Base-by-base conservation (phyloP, 2,888 invertebrate species). In the Drosophila fulvimacula region DNA sequence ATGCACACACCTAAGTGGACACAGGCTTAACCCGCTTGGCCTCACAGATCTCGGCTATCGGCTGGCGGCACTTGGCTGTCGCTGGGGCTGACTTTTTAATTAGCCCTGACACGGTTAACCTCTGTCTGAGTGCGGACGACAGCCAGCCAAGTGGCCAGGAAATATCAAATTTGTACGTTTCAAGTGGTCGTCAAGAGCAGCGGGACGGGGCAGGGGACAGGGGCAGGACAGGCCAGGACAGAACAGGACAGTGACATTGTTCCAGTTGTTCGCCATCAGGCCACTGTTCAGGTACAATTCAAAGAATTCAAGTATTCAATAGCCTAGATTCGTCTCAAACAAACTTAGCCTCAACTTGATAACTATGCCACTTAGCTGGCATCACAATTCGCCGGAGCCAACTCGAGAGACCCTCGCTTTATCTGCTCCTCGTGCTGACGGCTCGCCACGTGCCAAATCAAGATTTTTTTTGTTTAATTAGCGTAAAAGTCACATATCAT, bases 241-340 rank as follows among this genome's bases (percentile, higher is more conserved):
- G n/a, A n/a, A 56, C 41, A 41, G 44, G 72, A 53, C 75, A 75
- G 49, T 75, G 80, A 75, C 75, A 75, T 79, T 79, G 75, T 59
- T 49, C 69, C 36, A 46, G 17, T 39, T 48, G n/a, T 17, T 69
- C 46, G 69, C 15, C 46, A 48, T 32, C 48, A 5, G 24, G 46
- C 39, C 13, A 13, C 58, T 27, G 21, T 24, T 65, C 67, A 65
- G 66, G 59, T 66, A 17, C 11, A 39, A 19, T 13, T 24, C 44
- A 32, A 39, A 19, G 41, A 9, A 15, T n/a, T 32, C 44, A 34
- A 6, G 11, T 15, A 44, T 30, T 46, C 46, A 27, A 46, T 46
- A 69, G 42, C n/a, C 41, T 42, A 42, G 19, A 11, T 17, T 38
- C 38, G 5, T 2, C 19, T 11, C 38, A 32, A 56, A 41, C 19